Conservation (phyloP, 2,797 vertebrate species). For the Falco berigora region DNA sequence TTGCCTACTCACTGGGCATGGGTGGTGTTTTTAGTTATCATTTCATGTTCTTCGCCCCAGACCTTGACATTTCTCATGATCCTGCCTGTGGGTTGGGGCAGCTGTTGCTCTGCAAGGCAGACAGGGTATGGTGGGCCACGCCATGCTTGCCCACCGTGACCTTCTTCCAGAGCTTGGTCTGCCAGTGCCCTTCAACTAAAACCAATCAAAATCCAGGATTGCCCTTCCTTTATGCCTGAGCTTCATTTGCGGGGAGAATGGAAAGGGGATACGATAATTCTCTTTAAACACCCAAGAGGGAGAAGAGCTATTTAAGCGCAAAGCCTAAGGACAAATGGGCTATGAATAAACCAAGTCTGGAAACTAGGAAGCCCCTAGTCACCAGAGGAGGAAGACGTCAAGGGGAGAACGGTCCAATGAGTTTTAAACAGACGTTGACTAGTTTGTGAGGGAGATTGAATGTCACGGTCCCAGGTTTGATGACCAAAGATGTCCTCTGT, state of each 20-base stretch:
- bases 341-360: slow-evolving; percentile 41
- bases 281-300: slow-evolving; percentile 9
- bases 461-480: background rate
- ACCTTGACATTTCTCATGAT: background rate
- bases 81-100: background rate
- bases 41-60: rapidly evolving
- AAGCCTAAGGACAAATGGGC: slow-evolving; percentile 26
- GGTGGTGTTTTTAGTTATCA: background rate
- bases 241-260: background rate
- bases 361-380: background rate
- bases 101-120: background rate
- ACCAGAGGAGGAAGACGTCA: background rate
- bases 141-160: background rate
- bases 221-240: background rate
- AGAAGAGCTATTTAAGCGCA: slow-evolving; percentile 23
- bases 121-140: background rate
- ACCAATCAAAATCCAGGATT: background rate
- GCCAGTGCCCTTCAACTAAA: slow-evolving; percentile 2
- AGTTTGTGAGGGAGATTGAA: background rate
- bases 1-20: background rate
- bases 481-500: background rate
- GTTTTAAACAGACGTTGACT: background rate
- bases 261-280: background rate
- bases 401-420: background rate
- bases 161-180: background rate